These are phyloP conservation scores for Ectropis crepuscularia DNA, from an alignment of 2,888 invertebrate genomes.

Conservation along the genomic window DNA sequence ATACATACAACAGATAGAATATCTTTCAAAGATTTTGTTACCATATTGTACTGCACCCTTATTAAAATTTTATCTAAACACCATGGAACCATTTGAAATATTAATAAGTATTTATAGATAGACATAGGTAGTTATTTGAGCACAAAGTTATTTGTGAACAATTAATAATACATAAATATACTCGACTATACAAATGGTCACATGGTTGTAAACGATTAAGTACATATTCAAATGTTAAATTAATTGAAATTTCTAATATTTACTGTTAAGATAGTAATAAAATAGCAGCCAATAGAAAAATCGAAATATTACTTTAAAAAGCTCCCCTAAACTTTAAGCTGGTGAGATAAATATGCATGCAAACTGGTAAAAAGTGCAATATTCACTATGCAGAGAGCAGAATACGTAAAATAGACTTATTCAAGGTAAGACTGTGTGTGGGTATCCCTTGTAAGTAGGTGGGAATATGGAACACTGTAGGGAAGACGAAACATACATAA, in stretches of 20 bases:
- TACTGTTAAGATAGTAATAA: constrained; percentile 58
- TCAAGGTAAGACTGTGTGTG: constrained; percentile 20
- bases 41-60: constrained; percentile 75
- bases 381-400: constrained; percentile 70
- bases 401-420: constrained; percentile 51
- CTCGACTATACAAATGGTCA: constrained; percentile 38
- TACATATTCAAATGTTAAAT: constrained; percentile 44
- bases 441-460: constrained; percentile 39
- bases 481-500: constrained; percentile 63
- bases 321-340: constrained; percentile 72
- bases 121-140: constrained; percentile 16
- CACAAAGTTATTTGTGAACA: constrained; percentile 32
- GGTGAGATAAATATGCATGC: constrained; percentile 73
- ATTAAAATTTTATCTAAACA: constrained; percentile 35
- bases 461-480: constrained; percentile 55
- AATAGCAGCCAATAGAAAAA: constrained; percentile 75
- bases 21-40: constrained; percentile 47
- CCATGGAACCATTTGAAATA: constrained; percentile 56
- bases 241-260: constrained; percentile 46
- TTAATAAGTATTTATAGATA: constrained; percentile 11
- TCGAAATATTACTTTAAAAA: constrained; percentile 59
- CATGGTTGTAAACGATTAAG: constrained; percentile 39
- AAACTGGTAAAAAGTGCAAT: constrained; percentile 74
- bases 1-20: constrained; percentile 38
- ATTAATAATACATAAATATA: constrained; percentile 23